Base-by-base conservation (phyloP, 2,888 invertebrate genomes). In the Ceramica pisi region DNA sequence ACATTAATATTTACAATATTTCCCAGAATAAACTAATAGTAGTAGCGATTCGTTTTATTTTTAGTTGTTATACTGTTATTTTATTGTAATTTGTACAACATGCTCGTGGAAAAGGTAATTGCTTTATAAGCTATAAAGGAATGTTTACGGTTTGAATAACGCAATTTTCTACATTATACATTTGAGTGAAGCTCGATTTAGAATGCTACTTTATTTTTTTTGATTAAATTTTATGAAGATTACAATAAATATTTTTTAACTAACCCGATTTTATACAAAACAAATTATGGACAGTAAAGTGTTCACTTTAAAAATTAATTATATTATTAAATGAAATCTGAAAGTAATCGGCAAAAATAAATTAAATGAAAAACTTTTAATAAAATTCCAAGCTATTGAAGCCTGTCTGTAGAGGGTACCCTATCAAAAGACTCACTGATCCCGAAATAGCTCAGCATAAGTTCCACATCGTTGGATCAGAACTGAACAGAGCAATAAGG, bases 401-500 rank as follows among this genome's bases (percentile, higher is more conserved):
- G 12, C 46, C 23, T 16, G 53, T 16, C 48, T 69, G 26, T 56
- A 53, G 74, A 78, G 65, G 53, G 31, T 62, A 73, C 65, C 60
- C 31, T 83, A 79, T 83, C 82, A 81, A 81, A 78, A 81, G 66
- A 74, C 55, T 85, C 84, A 81, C 62, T 81, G 86, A 84, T 82
- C 79, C 75, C 67, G 71, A 82, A 83, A 83, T 83, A 76, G 71
- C 72, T 72, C 67, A 82, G 62, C 75, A 80, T 81, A 85, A 83
- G 82, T 83, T 83, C 82, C 75, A 76, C 75, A 59, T 77, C 75
- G 75, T 77, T 75, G 75, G 80, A 85, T 77, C 80, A 75, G 63
- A 79, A 46, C 84, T 81, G 76, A 85, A 79, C 76, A 72, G 66
- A 83, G 83, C 86, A 84, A 85, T 79, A 85, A 81, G 80, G 77